A percentile compares a stretch with the other conserved stretches of the same genome.
Conservation (phyloP, 2,113 vertebrate species). For the Austrofundulus limnaeus region DNA sequence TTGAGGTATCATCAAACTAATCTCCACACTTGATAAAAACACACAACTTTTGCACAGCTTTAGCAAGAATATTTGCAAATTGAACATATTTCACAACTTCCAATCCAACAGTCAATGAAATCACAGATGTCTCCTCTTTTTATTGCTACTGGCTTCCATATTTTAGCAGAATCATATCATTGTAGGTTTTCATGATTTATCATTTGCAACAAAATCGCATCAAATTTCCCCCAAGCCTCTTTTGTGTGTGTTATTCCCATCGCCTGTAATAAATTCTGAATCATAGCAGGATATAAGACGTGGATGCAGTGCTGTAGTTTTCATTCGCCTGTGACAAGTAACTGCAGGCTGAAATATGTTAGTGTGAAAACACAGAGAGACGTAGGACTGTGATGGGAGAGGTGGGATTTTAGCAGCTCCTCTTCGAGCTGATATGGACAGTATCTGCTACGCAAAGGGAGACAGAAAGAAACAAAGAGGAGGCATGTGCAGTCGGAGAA, state of each 20-base stretch:
- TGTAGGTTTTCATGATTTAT: conserved; percentile 23
- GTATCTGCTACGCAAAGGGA: conserved; percentile 44
- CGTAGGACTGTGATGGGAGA: conserved; percentile 50
- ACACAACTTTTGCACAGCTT: neutral
- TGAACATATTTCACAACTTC: neutral
- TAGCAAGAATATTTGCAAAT: conserved; percentile 1
- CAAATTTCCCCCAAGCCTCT: conserved; percentile 23
- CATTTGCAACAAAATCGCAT: conserved; percentile 45
- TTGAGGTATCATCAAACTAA: conserved; percentile 64
- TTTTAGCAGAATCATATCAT: conserved; percentile 5
- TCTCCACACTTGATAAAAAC: conserved; percentile 34
- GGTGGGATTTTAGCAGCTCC: conserved; percentile 61
- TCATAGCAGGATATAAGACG: conserved; percentile 31
- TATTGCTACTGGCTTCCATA: neutral
- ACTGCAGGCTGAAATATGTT: conserved; percentile 65
- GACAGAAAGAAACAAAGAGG: conserved; percentile 1
- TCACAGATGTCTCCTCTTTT: conserved; percentile 17
- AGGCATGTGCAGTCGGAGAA: neutral
- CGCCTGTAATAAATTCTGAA: conserved; percentile 53
- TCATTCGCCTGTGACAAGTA: conserved; percentile 41
- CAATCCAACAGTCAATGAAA: conserved; percentile 5
- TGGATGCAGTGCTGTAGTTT: conserved; percentile 3
- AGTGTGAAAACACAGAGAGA: conserved; percentile 57
- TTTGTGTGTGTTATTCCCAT: conserved; percentile 28
- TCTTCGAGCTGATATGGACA: conserved; percentile 64